phyloP scores from a whole-genome alignment of 2,888 invertebrate genomes.

The Chrysolina americana region DNA sequence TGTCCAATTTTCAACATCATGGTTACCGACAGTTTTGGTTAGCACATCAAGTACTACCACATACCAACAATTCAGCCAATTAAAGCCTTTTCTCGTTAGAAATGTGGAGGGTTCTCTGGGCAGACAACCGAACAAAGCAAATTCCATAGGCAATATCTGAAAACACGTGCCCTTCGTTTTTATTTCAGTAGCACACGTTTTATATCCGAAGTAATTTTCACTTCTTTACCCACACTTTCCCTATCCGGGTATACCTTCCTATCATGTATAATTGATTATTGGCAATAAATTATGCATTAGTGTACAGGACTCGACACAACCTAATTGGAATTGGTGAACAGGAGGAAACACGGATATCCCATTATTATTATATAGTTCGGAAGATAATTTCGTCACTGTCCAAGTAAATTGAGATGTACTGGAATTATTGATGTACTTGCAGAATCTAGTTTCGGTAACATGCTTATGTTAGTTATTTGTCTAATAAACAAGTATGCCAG shows the following conservation, averaged over 20 bases:
- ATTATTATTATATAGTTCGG: slow-evolving; percentile 15
- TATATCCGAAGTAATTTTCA: neutral
- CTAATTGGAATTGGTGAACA: slow-evolving; percentile 18
- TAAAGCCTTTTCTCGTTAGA: too few relatives aligned
- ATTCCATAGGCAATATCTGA: too few relatives aligned
- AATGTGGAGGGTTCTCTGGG: too few relatives aligned
- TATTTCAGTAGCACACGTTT: too few relatives aligned
- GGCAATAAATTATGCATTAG: slow-evolving; percentile 21
- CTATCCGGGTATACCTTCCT: neutral
- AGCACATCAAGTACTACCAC: too few relatives aligned
- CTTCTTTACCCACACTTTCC: neutral
- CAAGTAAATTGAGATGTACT: slow-evolving; percentile 11
- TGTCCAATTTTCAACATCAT: too few relatives aligned
- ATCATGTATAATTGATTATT: neutral
- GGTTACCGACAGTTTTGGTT: too few relatives aligned
- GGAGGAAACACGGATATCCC: slow-evolving; percentile 16
- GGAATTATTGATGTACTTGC: neutral
- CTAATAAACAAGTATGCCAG: neutral
- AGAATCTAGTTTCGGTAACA: neutral
- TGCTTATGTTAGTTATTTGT: neutral
- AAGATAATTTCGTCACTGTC: neutral
- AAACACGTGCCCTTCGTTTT: too few relatives aligned
- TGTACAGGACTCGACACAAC: slow-evolving; percentile 6
- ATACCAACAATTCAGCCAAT: too few relatives aligned
- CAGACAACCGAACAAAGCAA: too few relatives aligned